phyloP scores from a whole-genome alignment of 2,888 invertebrate genomes.

The Eurytoma californica region DNA sequence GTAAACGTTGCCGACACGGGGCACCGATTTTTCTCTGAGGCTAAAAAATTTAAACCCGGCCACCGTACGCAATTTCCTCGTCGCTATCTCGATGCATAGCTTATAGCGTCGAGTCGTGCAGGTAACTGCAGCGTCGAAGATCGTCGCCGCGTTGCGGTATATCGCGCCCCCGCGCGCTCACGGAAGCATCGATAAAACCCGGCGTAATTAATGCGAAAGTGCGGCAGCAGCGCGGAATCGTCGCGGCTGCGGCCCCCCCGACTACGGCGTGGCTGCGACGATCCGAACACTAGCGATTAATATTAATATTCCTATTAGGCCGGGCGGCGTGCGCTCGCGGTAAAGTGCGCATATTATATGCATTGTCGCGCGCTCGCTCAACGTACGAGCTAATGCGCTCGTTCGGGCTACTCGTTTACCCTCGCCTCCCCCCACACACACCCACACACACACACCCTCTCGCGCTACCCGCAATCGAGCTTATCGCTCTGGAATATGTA shows the following conservation, averaged over 20 bases:
- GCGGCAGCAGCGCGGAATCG: neutral
- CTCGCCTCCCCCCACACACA: too few relatives aligned
- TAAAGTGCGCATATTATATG: conserved; percentile 29
- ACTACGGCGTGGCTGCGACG: neutral
- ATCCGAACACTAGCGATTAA: conserved; percentile 40
- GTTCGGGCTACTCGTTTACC: conserved; percentile 11
- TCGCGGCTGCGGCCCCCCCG: neutral
- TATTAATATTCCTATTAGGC: conserved; percentile 51
- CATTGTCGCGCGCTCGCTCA: conserved; percentile 22
- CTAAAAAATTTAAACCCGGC: too few relatives aligned
- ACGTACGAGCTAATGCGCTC: conserved; percentile 20
- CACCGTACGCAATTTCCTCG: too few relatives aligned
- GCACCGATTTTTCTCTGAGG: too few relatives aligned
- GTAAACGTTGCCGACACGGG: too few relatives aligned
- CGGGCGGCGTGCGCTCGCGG: neutral
- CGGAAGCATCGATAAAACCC: conserved; percentile 18
- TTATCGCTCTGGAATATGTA: conserved; percentile 13
- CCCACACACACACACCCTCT: neutral
- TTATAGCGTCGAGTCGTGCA: too few relatives aligned
- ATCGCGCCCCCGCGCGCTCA: neutral
- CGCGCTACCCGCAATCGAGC: neutral
- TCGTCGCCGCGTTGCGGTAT: too few relatives aligned
- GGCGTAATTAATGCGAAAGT: conserved; percentile 26
- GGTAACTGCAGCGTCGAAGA: too few relatives aligned
- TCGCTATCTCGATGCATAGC: too few relatives aligned